Evolutionary conservation across 2,888 invertebrate species (phyloP).

Genomic region (Bugula neritina): DNA sequence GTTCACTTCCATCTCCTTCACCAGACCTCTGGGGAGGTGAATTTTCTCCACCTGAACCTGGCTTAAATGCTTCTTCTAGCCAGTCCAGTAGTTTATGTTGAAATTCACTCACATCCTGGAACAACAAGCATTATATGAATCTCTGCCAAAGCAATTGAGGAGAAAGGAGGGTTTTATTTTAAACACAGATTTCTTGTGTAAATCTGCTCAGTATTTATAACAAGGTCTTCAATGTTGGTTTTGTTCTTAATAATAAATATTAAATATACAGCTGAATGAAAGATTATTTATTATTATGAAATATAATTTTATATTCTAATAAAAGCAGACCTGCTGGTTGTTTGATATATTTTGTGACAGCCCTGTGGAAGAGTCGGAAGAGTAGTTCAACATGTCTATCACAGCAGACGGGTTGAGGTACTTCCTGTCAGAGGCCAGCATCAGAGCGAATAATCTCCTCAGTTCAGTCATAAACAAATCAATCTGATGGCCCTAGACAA

Average conservation of each 20-base stretch:
- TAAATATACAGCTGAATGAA: too few species aligned
- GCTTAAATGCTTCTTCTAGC: slow-evolving; percentile 53
- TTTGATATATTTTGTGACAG: background rate
- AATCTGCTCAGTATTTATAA: too few species aligned
- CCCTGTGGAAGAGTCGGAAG: slow-evolving; percentile 44
- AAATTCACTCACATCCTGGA: slow-evolving; percentile 55
- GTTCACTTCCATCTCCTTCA: background rate
- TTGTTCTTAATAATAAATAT: too few species aligned
- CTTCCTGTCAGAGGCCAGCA: slow-evolving; percentile 52
- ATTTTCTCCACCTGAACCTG: background rate
- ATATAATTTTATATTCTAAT: too few species aligned
- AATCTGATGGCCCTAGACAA: slow-evolving; percentile 44
- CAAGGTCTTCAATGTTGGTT: too few species aligned
- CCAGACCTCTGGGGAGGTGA: background rate
- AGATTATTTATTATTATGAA: too few species aligned
- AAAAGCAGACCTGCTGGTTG: slow-evolving; percentile 7
- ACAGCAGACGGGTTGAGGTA: slow-evolving; percentile 55
- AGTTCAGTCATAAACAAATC: slow-evolving; percentile 53
- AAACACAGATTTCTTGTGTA: too few species aligned
- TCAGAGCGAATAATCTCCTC: slow-evolving; percentile 53
- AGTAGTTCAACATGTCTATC: slow-evolving; percentile 55
- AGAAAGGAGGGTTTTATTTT: too few species aligned
- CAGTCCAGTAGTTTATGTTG: slow-evolving; percentile 55
- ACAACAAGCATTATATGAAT: too few species aligned
- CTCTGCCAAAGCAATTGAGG: too few species aligned